Conservation (phyloP, 1,140 invertebrate species). For the Cherax destructor region DNA sequence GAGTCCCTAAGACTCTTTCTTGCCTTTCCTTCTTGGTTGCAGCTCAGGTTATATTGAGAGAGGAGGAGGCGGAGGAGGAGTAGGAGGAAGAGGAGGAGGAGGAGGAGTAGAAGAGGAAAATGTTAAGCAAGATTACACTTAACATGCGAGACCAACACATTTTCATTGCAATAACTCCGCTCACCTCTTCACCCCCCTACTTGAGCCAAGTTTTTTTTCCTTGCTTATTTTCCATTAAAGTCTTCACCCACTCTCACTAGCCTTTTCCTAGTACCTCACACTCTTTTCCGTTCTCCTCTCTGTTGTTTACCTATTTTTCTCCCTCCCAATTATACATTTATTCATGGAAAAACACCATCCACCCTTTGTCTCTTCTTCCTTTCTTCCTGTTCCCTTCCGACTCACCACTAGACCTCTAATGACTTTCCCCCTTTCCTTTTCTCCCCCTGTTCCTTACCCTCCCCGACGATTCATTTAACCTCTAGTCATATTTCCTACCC, state of each 20-base stretch:
- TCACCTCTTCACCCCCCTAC: background rate
- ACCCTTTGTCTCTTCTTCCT: background rate
- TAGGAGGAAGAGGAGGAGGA: no score
- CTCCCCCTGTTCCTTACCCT: background rate
- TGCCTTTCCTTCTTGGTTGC: no score
- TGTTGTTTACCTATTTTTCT: no score
- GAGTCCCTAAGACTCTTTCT: no score
- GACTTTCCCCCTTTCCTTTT: background rate
- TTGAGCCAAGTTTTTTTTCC: no score
- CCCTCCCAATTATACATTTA: background rate
- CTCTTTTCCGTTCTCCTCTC: no score
- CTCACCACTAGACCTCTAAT: background rate
- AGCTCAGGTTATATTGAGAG: background rate
- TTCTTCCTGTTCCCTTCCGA: background rate
- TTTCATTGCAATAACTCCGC: no score
- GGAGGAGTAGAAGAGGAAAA: no score
- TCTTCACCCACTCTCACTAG: background rate
- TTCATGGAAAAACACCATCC: background rate
- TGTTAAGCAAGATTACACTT: background rate
- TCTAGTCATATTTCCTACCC: conserved; percentile 1
- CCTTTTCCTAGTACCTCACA: background rate
- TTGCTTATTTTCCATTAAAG: no score
- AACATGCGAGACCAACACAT: no score
- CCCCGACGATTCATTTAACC: background rate
- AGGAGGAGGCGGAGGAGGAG: background rate